Conservation (phyloP, 2,113 vertebrate genomes). For the Sinocyclocheilus rhinocerous region DNA sequence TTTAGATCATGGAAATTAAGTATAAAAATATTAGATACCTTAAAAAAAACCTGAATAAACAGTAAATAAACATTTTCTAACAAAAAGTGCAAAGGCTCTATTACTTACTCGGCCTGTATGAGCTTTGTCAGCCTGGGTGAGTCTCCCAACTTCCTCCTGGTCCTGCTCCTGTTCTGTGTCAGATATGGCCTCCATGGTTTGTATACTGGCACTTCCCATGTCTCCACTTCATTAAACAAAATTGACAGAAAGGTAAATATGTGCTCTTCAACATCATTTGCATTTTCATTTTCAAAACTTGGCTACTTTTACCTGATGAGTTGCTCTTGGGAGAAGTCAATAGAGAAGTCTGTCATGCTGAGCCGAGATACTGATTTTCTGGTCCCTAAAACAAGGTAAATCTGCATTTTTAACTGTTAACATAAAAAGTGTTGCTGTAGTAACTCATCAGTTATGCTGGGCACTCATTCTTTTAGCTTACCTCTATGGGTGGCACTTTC, state of each 20-base stretch:
- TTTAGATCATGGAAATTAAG: too few relatives aligned
- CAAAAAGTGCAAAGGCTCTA: too few relatives aligned
- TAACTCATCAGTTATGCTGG: background rate
- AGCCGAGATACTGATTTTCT: constrained; percentile 65
- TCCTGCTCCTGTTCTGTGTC: constrained; percentile 54
- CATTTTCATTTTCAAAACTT: background rate
- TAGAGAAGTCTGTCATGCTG: constrained; percentile 62
- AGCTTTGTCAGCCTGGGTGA: constrained; percentile 66
- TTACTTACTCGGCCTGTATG: constrained; percentile 65
- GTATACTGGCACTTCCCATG: constrained; percentile 52
- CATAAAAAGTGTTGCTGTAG: background rate
- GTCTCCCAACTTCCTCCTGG: constrained; percentile 57
- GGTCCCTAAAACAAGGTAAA: constrained; percentile 55
- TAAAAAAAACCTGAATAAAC: too few relatives aligned
- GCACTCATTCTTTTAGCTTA: constrained; percentile 2
- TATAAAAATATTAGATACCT: too few relatives aligned
- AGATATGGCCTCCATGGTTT: constrained; percentile 55
- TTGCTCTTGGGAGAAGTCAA: constrained; percentile 62
- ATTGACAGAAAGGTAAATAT: background rate
- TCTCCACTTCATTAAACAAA: constrained; percentile 51
- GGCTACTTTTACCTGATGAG: constrained; percentile 56
- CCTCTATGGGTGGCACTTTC: constrained; percentile 54
- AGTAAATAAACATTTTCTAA: too few relatives aligned
- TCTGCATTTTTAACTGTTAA: background rate
- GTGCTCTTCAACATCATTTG: background rate